phyloP scores from a whole-genome alignment of 2,797 vertebrate species.

The Limosa lapponica region DNA sequence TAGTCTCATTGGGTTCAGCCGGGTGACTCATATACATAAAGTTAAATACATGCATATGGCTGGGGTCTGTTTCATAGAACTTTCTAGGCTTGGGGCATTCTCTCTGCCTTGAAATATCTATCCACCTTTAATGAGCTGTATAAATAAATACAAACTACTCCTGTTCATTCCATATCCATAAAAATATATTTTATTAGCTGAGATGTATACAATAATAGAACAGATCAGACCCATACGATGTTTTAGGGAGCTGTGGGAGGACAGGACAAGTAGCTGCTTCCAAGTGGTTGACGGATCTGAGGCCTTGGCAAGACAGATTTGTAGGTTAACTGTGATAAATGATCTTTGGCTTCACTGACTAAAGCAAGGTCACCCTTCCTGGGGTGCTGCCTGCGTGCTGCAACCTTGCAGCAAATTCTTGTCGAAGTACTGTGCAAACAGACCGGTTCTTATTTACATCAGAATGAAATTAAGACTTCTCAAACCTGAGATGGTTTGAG shows the following conservation, averaged over 20 bases:
- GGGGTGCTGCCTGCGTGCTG: neutral
- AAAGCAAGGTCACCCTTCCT: slow-evolving; percentile 16
- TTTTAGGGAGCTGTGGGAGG: slow-evolving; percentile 8
- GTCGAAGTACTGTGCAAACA: slow-evolving; percentile 44
- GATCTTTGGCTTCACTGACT: slow-evolving; percentile 47
- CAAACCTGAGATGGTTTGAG: neutral
- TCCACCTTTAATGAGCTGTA: slow-evolving; percentile 45
- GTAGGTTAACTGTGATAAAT: slow-evolving; percentile 60
- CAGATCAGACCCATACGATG: neutral
- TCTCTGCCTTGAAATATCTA: slow-evolving; percentile 31
- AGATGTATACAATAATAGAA: neutral
- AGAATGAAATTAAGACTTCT: slow-evolving; percentile 38
- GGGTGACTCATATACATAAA: neutral
- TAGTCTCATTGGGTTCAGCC: slow-evolving; percentile 8
- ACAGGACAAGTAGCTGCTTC: slow-evolving; percentile 16
- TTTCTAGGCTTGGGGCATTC: slow-evolving; percentile 22
- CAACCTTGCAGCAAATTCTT: slow-evolving; percentile 4
- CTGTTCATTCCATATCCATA: neutral
- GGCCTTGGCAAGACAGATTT: slow-evolving; percentile 6
- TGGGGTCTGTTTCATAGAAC: slow-evolving; percentile 19
- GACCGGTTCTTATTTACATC: slow-evolving; percentile 50
- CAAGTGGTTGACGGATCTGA: slow-evolving; percentile 2
- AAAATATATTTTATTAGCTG: slow-evolving; percentile 35
- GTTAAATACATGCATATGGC: slow-evolving; percentile 21
- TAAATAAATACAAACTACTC: slow-evolving; percentile 59